Base-by-base conservation (phyloP, 2,888 invertebrate species). In the Prosopocoilus inquinatus region DNA sequence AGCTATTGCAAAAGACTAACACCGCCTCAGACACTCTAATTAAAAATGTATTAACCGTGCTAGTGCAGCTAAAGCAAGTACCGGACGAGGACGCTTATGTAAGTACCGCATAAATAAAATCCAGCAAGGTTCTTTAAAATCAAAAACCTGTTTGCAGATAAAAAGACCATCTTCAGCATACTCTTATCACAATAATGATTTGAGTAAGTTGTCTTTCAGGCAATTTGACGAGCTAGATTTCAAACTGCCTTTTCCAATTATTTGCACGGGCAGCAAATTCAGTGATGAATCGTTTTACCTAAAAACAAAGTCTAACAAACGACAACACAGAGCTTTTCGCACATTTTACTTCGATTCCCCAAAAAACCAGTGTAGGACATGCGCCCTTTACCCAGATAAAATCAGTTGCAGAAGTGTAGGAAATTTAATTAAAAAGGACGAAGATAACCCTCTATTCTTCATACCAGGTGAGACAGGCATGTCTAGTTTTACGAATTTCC, bases 361-460 rank as follows among this genome's bases (percentile, higher is more conserved):
- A 20, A 51, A 16, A 9, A 33, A 39, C 16, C n/a, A 32, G 2
- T 51, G 45, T 16, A 20, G 35, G 15, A 35, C 34, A 8, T 55
- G 55, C 35, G 36, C 41, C 3, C 3, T 3, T 4, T 41, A 15
- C 2, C 41, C 41, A 5, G 13, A 11, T 15, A 11, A 7, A 15
- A 41, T 41, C 13, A 41, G 41, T 15, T 41, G 50, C 50, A 39
- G 46, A 11, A 36, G 34, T 32, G 43, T 35, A 12, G 39, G 38
- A 13, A 15, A 9, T n/a, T 12, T 33, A 2, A 3, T 16, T n/a
- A 50, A 33, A 9, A 41, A 61, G 44, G 65, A 68, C 60, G 67
- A 68, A 55, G 64, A 66, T 9, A 65, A 65, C 51, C 56, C 57
- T 45, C n/a, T n/a, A n/a, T 68, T 65, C 28, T 67, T 65, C 2